Evolutionary conservation across 2,888 invertebrate species (phyloP), one percentile per base, ranked within the genome.

Genomic region (Notodonta dromedarius): DNA sequence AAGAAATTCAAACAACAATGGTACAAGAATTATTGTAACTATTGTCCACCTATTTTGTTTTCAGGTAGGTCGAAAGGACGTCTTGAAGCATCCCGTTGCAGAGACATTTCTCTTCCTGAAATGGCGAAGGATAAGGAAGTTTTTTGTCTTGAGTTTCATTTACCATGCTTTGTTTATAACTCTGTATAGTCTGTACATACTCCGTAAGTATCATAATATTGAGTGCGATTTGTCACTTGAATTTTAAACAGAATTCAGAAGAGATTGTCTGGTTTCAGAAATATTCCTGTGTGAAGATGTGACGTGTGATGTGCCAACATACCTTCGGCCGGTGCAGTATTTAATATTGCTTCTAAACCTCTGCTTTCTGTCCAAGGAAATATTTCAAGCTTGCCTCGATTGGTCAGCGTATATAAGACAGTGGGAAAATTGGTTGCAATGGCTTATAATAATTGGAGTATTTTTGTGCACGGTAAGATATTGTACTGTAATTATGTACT

Each of bases 391-490:
- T 66, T 95, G 95, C 0, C 96, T 97, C 64, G 95, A 95, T 57
- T 94, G 96, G 86, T 94, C 93, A 39, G 94, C 94, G n/a, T 97
- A 98, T 75, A 94, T 96, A 4, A 94, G 95, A 70, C 96, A 96
- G 70, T 97, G 97, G 97, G 97, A 98, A 83, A 97, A 98, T 83
- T 97, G 96, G 95, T 90, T 97, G 56, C 97, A 97, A 81, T 96
- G 96, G 95, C 89, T 96, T 24, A 97, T 97, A 57, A 96, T 97
- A 59, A 82, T 96, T 51, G 95, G 96, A 66, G 96, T 97, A 0
- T 95, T 96, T 77, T 83, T 95, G 56, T 96, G 96, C 80, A 95
- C 95, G 64, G 95, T 95, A 84, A 87, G 91, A 79, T 53, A 6
- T 32, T 42, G 32, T 35, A 53, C 48, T 16, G n/a, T 46, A 46